A percentile compares a stretch with the other conserved stretches of the same genome.
phyloP scores from a whole-genome alignment of 2,113 vertebrate genomes.

The Trachemys scripta region DNA sequence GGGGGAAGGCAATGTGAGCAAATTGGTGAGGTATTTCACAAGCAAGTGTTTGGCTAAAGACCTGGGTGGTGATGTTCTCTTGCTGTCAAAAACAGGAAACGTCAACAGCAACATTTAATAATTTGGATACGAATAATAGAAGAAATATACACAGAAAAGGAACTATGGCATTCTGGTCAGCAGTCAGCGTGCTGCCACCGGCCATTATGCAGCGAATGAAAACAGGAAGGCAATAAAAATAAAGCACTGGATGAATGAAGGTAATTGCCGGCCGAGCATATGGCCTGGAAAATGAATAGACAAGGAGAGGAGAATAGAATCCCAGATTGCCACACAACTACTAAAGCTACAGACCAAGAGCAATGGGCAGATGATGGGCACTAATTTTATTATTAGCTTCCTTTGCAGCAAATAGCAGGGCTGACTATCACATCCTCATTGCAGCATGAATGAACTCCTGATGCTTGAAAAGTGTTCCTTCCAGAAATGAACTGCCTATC shows the following conservation, averaged over 20 bases:
- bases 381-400: background rate
- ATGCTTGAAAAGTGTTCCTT: background rate
- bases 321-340: background rate
- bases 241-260: conserved; percentile 6
- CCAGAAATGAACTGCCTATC: background rate
- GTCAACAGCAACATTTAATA: conserved; percentile 35
- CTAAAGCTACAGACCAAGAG: background rate
- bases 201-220: conserved; percentile 38
- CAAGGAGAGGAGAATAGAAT: background rate
- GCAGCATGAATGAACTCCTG: background rate
- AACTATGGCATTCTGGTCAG: background rate
- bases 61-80: background rate
- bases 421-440: background rate
- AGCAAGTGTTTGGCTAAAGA: conserved; percentile 31
- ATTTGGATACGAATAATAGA: background rate
- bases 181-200: conserved; percentile 51
- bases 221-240: conserved; percentile 11
- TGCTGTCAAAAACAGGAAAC: conserved; percentile 32
- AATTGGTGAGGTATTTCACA: background rate
- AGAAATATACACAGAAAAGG: conserved; percentile 5
- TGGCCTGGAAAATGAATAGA: background rate
- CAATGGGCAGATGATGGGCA: background rate
- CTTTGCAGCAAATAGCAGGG: background rate
- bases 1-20: background rate
- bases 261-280: background rate